phyloP scores from a whole-genome alignment of 2,888 invertebrate genomes.

The Seira sanloemensis region DNA sequence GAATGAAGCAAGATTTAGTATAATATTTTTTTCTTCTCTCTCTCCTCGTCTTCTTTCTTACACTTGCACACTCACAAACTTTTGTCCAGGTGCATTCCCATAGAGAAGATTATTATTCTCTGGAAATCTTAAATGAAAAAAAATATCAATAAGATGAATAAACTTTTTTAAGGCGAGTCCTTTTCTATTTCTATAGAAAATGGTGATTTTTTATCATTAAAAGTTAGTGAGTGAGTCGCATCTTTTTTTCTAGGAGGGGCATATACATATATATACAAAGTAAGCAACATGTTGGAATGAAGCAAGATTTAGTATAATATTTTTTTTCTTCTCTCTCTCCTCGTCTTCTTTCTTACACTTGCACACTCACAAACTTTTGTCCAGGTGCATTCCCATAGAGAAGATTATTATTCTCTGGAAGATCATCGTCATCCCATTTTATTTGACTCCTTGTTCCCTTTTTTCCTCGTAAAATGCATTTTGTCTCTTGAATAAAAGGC shows the following conservation, averaged over 20 bases:
- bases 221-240: neutral
- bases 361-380: neutral
- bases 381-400: conserved; percentile 38
- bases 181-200: neutral
- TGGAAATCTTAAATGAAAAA: neutral
- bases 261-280: neutral
- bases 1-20: neutral
- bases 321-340: neutral
- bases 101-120: neutral
- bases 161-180: neutral
- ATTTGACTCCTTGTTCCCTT: conserved; percentile 11
- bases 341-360: too few species aligned
- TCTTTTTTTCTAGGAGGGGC: neutral
- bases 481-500: neutral
- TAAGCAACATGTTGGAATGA: neutral
- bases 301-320: neutral
- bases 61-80: neutral
- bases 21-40: neutral
- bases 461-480: neutral
- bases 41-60: too few species aligned
- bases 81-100: conserved; percentile 35
- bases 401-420: neutral
- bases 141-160: neutral
- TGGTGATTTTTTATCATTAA: neutral
- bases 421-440: conserved; percentile 13